Conservation (phyloP, 2,888 invertebrate genomes). For the Euzetes globulus region DNA sequence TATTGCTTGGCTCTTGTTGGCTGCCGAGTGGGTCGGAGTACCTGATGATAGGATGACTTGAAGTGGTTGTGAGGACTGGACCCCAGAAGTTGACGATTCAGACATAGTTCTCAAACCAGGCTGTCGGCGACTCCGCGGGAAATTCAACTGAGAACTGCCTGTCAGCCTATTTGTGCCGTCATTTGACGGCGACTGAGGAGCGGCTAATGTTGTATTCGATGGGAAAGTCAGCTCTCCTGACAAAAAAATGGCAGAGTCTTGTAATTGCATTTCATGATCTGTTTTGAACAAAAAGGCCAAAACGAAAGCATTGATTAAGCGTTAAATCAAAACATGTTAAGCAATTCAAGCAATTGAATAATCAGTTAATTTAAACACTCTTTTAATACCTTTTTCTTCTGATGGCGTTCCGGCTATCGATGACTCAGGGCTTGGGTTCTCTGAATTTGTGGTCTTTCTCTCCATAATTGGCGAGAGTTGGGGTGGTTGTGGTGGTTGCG, state of each 20-base stretch:
- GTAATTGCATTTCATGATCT: constrained; percentile 26
- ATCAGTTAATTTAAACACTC: neutral
- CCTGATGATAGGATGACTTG: constrained; percentile 29
- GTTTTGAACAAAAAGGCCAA: neutral
- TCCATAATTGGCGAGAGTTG: constrained; percentile 34
- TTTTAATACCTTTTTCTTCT: constrained; percentile 16
- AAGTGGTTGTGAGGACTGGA: constrained; percentile 10
- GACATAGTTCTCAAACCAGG: neutral
- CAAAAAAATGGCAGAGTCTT: constrained; percentile 29
- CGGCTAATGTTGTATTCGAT: constrained; percentile 15
- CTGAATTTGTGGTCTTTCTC: constrained; percentile 13
- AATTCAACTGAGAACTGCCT: neutral
- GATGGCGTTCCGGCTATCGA: neutral
- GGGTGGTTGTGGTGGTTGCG: neutral
- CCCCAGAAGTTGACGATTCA: constrained; percentile 16
- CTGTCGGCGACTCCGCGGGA: neutral
- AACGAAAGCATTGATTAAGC: neutral
- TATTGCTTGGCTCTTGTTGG: constrained; percentile 29
- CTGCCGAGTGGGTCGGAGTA: constrained; percentile 14
- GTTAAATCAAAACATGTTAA: neutral
- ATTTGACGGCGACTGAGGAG: neutral
- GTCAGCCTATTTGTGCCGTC: neutral
- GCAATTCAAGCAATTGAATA: neutral
- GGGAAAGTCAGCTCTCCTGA: constrained; percentile 28
- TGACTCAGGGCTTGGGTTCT: constrained; percentile 17